These are phyloP conservation scores for Myiotriccus ornatus DNA, from an alignment of 2,797 vertebrate genomes.

Conservation along the genomic window DNA sequence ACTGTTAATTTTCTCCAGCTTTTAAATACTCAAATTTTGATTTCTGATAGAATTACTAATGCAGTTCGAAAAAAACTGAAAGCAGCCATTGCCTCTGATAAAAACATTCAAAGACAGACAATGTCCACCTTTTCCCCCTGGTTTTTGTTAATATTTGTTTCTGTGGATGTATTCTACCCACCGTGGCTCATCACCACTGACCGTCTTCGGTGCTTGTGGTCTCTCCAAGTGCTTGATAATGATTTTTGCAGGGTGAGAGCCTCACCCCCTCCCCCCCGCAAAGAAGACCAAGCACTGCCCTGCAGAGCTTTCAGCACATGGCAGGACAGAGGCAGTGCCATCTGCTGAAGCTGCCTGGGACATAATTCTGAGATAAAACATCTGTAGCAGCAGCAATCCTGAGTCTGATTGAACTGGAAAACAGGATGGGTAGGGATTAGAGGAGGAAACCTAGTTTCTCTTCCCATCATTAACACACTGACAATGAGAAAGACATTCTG, in stretches of 20 bases:
- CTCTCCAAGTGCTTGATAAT: neutral
- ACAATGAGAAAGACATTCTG: neutral
- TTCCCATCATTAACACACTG: neutral
- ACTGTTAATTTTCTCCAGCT: neutral
- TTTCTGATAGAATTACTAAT: neutral
- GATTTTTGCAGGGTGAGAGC: neutral
- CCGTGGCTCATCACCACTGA: neutral
- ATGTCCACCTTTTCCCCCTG: neutral
- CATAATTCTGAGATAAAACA: neutral
- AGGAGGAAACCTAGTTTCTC: neutral
- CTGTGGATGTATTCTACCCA: neutral
- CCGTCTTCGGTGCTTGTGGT: neutral
- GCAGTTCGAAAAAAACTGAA: neutral
- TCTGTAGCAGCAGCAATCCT: neutral
- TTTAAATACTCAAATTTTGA: neutral
- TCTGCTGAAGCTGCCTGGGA: neutral
- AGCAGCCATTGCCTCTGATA: neutral
- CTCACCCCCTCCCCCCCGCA: rapidly evolving
- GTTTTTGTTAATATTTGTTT: neutral
- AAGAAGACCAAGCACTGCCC: neutral
- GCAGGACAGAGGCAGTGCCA: neutral
- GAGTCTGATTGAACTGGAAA: neutral
- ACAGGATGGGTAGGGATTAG: neutral
- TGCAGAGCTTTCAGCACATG: neutral
- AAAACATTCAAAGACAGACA: neutral